These are phyloP conservation scores for Rutpela maculata DNA, from an alignment of 2,888 invertebrate species.

Conservation along the genomic window DNA sequence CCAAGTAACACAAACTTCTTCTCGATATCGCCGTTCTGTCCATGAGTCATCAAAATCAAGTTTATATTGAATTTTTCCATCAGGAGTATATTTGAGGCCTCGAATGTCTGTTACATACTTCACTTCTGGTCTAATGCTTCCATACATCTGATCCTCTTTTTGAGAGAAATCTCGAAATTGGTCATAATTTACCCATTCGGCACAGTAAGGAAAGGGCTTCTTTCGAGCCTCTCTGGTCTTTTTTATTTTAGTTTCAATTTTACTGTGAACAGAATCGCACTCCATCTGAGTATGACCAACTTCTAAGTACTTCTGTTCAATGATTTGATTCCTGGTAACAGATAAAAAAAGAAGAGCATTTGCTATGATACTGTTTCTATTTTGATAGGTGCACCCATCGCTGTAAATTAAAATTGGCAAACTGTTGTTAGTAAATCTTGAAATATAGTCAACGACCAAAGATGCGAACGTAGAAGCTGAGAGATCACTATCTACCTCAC, in stretches of 20 bases:
- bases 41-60: no score
- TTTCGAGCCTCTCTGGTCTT: neutral
- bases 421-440: conserved; percentile 1
- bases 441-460: conserved; percentile 30
- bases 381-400: no score
- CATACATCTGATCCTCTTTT: neutral
- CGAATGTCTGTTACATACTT: no score
- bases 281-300: neutral
- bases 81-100: no score
- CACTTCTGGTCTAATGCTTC: neutral
- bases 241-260: conserved; percentile 17
- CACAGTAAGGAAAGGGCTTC: conserved; percentile 20
- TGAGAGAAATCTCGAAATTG: neutral
- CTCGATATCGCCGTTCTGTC: no score
- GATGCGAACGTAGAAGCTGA: conserved; percentile 11
- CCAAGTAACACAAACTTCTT: no score
- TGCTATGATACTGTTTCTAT: no score
- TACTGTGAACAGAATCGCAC: conserved; percentile 6
- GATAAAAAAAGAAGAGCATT: neutral
- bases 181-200: conserved; percentile 11
- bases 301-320: no score
- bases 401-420: conserved; percentile 27
- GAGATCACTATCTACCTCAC: conserved; percentile 22
- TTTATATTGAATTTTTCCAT: no score
- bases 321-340: no score